Percentiles rank a stretch among this genome's conserved stretches.
These are phyloP conservation scores for Piprites chloris DNA, from an alignment of 2,113 vertebrate genomes.

Conservation along the genomic window DNA sequence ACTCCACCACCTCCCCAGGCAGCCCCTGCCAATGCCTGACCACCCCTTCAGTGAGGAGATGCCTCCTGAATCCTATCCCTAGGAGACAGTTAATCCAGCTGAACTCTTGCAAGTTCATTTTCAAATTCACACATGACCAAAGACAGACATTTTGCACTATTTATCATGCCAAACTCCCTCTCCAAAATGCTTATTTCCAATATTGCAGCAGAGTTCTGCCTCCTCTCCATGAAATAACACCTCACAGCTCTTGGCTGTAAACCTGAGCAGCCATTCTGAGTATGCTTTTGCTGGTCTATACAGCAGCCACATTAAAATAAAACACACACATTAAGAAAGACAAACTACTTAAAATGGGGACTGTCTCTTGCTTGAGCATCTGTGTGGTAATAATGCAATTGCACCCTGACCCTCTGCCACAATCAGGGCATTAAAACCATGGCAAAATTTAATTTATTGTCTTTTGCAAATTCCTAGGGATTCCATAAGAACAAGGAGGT, in stretches of 20 bases:
- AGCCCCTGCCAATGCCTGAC: neutral
- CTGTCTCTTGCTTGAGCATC: neutral
- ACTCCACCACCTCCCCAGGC: neutral
- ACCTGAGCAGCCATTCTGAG: neutral
- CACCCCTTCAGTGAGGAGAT: neutral
- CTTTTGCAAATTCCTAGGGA: neutral
- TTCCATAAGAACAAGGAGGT: neutral
- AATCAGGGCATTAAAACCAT: neutral
- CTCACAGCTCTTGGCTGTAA: neutral
- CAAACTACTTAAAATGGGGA: neutral
- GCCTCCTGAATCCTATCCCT: neutral
- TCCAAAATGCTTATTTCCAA: neutral
- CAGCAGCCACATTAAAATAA: neutral
- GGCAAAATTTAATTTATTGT: neutral
- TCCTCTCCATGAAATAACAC: neutral
- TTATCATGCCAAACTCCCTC: fast-evolving
- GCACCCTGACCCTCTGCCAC: neutral
- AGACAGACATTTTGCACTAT: neutral
- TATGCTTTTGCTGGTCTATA: neutral
- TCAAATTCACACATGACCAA: neutral
- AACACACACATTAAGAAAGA: neutral
- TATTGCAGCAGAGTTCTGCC: neutral
- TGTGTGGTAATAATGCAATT: neutral
- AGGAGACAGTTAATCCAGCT: neutral
- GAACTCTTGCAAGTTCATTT: neutral